Conservation (phyloP, 2,113 vertebrate species). For the Gila orcuttii region DNA sequence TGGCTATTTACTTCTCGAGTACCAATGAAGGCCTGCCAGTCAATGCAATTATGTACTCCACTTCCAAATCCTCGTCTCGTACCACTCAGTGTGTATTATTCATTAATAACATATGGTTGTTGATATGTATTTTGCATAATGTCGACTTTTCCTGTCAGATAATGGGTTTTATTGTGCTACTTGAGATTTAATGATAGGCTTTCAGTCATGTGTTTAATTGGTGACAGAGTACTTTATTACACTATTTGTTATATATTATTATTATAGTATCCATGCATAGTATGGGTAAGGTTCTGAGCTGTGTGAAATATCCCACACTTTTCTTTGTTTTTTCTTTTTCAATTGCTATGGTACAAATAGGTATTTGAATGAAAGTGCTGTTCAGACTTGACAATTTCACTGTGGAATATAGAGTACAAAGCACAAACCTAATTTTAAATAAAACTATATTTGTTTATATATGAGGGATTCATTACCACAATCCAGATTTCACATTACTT, state of each 20-base stretch:
- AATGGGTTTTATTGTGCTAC: constrained; percentile 31
- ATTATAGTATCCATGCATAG: background rate
- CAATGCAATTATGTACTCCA: background rate
- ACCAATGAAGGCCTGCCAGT: background rate
- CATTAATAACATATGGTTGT: constrained; percentile 26
- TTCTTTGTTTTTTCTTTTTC: too few species aligned
- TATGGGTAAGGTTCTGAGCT: background rate
- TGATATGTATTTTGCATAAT: constrained; percentile 29
- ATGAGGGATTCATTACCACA: background rate
- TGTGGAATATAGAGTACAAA: too few species aligned
- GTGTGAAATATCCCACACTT: background rate
- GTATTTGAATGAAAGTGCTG: too few species aligned
- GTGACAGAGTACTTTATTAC: constrained; percentile 15
- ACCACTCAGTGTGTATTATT: background rate
- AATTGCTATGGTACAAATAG: too few species aligned
- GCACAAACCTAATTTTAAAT: too few species aligned
- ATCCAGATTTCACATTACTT: constrained; percentile 3
- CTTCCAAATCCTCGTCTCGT: background rate
- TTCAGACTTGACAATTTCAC: too few species aligned
- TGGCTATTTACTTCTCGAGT: background rate
- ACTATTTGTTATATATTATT: constrained; percentile 28
- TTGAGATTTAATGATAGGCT: constrained; percentile 22
- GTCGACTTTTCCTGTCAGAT: background rate
- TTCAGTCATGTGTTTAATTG: constrained; percentile 34
- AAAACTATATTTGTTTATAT: too few species aligned